Conservation (phyloP, 2,113 vertebrate species). For the Craseonycteris thonglongyai region DNA sequence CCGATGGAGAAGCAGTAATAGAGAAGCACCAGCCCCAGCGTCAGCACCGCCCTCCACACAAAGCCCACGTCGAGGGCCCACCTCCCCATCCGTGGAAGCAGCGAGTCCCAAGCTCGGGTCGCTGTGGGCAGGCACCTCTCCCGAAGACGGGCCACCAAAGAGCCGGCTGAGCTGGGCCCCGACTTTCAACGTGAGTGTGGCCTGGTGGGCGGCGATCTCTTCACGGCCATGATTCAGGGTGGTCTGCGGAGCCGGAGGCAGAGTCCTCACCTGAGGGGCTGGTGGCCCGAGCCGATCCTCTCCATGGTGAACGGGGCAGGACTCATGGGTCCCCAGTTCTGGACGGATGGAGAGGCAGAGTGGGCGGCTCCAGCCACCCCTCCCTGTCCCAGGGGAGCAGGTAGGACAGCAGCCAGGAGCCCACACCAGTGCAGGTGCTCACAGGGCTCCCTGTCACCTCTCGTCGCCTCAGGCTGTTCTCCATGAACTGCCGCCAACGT, state of each 20-base stretch:
- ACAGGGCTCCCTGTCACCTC: background rate
- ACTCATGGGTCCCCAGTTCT: background rate
- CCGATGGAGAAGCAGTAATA: conserved; percentile 93
- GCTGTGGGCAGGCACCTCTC: background rate
- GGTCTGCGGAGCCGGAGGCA: fast-evolving
- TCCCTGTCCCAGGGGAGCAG: fast-evolving
- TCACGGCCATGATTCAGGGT: background rate
- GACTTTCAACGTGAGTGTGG: background rate
- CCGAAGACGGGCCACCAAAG: background rate
- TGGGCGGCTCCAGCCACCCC: background rate
- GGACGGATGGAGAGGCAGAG: background rate
- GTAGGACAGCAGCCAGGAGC: background rate
- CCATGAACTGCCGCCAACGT: background rate
- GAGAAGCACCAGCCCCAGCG: conserved; percentile 84
- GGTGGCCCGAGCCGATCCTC: background rate
- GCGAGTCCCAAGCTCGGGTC: background rate
- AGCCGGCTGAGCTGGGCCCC: background rate
- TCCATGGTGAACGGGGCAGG: conserved; percentile 12
- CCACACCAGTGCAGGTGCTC: background rate
- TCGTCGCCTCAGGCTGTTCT: background rate
- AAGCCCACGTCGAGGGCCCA: conserved; percentile 60
- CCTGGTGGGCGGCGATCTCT: background rate
- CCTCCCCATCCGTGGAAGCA: conserved; percentile 52
- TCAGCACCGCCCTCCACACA: conserved; percentile 80
- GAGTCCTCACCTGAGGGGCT: conserved; percentile 50